phyloP scores from a whole-genome alignment of 2,797 vertebrate species.

The Rhincodon typus region DNA sequence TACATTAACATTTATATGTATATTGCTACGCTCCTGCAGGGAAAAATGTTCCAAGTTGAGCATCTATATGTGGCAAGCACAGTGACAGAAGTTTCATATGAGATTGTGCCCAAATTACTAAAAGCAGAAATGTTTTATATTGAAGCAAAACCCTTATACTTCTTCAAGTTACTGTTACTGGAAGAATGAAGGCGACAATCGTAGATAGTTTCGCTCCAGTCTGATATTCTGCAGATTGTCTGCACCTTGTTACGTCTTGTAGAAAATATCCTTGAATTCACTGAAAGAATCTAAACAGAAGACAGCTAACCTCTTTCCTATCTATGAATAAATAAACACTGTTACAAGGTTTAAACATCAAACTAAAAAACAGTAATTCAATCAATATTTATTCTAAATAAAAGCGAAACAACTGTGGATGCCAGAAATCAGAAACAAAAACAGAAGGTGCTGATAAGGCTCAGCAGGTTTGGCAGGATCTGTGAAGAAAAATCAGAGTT shows the following conservation, averaged over 20 bases:
- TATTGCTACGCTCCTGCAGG: not conserved
- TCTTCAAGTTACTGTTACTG: not conserved
- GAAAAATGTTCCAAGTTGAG: not conserved
- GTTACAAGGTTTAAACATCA: not conserved
- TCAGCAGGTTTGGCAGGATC: too few relatives aligned
- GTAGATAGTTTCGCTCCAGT: not conserved
- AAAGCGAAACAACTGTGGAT: too few relatives aligned
- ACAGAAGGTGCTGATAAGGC: too few relatives aligned
- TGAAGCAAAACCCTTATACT: not conserved
- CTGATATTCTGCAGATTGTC: not conserved
- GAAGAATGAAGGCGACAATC: not conserved
- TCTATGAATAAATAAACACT: not conserved
- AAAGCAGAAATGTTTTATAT: not conserved
- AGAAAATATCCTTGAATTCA: conserved; percentile 24
- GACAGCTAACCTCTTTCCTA: not conserved
- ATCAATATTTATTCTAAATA: not conserved
- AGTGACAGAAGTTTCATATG: not conserved
- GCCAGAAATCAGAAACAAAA: too few relatives aligned
- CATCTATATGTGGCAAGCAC: not conserved
- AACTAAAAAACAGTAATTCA: not conserved
- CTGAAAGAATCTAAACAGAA: not conserved
- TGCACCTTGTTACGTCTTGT: not conserved
- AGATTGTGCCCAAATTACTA: not conserved
- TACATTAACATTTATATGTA: not conserved
- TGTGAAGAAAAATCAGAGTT: too few relatives aligned